These are phyloP conservation scores for Oreochromis mossambicus DNA, from an alignment of 2,797 vertebrate species.

Conservation along the genomic window DNA sequence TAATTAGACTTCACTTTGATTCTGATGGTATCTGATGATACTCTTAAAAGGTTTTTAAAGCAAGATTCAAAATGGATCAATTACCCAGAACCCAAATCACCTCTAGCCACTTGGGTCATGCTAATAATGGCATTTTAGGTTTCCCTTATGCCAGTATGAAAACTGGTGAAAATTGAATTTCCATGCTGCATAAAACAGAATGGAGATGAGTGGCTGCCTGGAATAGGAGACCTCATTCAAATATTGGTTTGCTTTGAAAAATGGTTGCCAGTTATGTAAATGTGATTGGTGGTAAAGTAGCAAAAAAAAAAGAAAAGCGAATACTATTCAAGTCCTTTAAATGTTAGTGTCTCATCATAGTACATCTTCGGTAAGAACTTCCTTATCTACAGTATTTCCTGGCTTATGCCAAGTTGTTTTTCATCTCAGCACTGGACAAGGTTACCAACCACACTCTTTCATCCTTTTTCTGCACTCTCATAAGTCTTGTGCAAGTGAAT, in stretches of 20 bases:
- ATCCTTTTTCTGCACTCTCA: neutral
- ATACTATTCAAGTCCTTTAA: neutral
- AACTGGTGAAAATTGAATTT: neutral
- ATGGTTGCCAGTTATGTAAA: neutral
- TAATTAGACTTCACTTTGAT: neutral
- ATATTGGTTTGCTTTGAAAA: slow-evolving; percentile 23
- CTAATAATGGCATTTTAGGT: neutral
- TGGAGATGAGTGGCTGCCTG: neutral
- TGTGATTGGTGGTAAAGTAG: neutral
- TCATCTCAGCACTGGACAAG: slow-evolving; percentile 4
- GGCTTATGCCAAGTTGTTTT: neutral
- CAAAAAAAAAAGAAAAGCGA: neutral
- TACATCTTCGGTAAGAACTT: slow-evolving; percentile 10
- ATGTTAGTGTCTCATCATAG: slow-evolving; percentile 4
- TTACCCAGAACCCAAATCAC: neutral
- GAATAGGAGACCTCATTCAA: neutral
- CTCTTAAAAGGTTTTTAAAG: neutral
- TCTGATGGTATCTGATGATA: neutral
- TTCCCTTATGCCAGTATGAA: neutral
- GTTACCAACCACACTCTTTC: neutral
- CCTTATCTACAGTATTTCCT: slow-evolving; percentile 6
- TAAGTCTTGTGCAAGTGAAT: neutral
- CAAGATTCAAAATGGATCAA: neutral
- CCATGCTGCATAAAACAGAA: neutral
- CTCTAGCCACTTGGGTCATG: neutral